Conservation (phyloP, 53 echinoderm and acorn worm genomes). For the Echinometra lucunter region DNA sequence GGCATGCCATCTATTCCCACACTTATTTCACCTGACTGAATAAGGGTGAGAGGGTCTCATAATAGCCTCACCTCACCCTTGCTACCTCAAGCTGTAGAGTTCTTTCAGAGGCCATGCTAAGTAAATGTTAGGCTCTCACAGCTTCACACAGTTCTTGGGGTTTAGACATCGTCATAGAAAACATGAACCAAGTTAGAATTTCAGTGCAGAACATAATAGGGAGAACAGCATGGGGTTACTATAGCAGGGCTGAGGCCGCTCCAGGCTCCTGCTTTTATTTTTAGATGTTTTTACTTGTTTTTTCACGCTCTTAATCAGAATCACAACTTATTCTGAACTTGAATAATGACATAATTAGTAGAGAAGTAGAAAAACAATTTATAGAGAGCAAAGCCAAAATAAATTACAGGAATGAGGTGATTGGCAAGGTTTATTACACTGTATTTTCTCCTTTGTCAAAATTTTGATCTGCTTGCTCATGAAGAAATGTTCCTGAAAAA, state of each 20-base stretch:
- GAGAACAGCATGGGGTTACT: constrained; percentile 43
- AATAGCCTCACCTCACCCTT: constrained; percentile 55
- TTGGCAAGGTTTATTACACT: not conserved
- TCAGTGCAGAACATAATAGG: constrained; percentile 12
- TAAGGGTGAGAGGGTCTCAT: not conserved
- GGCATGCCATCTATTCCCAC: not conserved
- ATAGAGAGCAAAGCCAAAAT: not conserved
- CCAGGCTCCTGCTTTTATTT: constrained; percentile 25
- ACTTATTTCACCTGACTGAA: constrained; percentile 40
- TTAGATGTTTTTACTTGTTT: constrained; percentile 39
- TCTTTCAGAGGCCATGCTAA: constrained; percentile 49
- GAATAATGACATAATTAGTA: constrained; percentile 41
- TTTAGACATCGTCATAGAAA: constrained; percentile 21
- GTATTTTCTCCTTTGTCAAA: not conserved
- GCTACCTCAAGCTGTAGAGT: not conserved
- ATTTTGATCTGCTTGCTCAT: not conserved
- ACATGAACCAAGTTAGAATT: not conserved
- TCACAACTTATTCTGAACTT: not conserved
- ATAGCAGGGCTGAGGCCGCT: constrained; percentile 37
- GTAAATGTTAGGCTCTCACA: constrained; percentile 49
- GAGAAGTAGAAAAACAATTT: constrained; percentile 37
- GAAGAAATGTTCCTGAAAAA: not conserved
- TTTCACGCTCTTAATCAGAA: not conserved
- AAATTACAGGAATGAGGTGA: constrained; percentile 18
- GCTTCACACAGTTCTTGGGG: constrained; percentile 28